Base-by-base conservation (phyloP, 1,140 invertebrate genomes). In the Drosophila parabipectinata region DNA sequence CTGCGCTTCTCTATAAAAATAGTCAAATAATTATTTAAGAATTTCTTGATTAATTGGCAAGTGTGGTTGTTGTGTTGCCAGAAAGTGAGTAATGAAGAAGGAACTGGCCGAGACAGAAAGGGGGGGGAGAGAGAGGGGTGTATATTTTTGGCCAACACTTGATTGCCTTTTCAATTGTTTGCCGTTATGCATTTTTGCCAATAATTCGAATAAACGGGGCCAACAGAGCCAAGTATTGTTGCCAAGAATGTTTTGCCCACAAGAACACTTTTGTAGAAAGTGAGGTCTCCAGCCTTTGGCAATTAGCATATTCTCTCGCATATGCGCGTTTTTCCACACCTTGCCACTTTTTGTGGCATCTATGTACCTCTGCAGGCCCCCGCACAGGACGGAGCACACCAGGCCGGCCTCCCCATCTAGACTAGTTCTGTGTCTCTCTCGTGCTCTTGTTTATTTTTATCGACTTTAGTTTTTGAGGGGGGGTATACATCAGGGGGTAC, bases 41-140 rank as follows among this genome's bases (percentile, higher is more conserved):
- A 89, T 89, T 89, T 89, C 84, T 89, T 89, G 84, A 89, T 89
- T 89, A 89, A 89, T 89, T 89, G 84, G 84, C 84, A 89, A 89
- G 67, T 74, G 72, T 73, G 72, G 58, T 63, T 52, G 44, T 30
- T 74, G 26, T 4, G 24, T 18, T 18, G 18, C 18, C 18, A 18
- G 18, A 18, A 18, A 18, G 26, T 4, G 24, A 39, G 10, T 12
- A 8, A 4, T 41, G 4, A 14, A 6, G 9, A 12, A 10, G 24
- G 14, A 2, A 34, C 9, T 21, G 24, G 18, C 5, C 39, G 21
- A n/a, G 32, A 37, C 12, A 57, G 56, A 60, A 80, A 63, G 62
- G 62, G 67, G 66, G 51, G 78, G 71, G 69, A 75, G 18, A 18
- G 18, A 1, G 18, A 18, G 18, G 18, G 18, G 18, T 18, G 18